These are phyloP conservation scores for Cyanocitta stelleri DNA, from an alignment of 2,113 vertebrate species.

Conservation along the genomic window DNA sequence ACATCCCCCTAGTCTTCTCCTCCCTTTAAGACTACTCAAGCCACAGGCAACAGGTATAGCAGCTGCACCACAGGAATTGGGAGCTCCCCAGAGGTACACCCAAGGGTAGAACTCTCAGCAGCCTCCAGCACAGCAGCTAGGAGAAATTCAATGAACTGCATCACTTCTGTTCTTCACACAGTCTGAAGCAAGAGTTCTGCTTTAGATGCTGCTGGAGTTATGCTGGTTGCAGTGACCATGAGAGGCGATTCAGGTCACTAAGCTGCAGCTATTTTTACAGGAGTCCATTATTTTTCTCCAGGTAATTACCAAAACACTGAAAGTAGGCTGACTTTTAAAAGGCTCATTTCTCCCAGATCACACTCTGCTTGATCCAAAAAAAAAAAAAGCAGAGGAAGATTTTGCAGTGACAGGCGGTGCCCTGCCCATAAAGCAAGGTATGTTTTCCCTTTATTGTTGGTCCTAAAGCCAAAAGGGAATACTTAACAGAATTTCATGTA, in stretches of 20 bases:
- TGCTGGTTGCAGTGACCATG: not conserved
- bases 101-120: not conserved
- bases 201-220: not conserved
- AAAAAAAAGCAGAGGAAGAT: not conserved
- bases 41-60: not conserved
- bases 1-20: not conserved
- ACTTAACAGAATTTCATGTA: not conserved
- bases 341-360: not conserved
- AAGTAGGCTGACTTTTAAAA: conserved; percentile 27
- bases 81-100: not conserved
- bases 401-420: not conserved
- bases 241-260: conserved; percentile 30
- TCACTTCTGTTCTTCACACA: not conserved
- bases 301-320: conserved; percentile 28
- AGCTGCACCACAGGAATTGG: not conserved
- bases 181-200: not conserved
- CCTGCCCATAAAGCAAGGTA: not conserved
- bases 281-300: not conserved
- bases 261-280: conserved; percentile 37
- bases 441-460: not conserved
- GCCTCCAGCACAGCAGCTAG: not conserved
- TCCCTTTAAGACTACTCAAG: not conserved
- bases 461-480: not conserved
- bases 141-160: not conserved
- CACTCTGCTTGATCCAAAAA: not conserved